Evolutionary conservation across 1,140 invertebrate genomes (phyloP), one percentile per base, ranked within the genome.

Genomic region (Bombus confusus): DNA sequence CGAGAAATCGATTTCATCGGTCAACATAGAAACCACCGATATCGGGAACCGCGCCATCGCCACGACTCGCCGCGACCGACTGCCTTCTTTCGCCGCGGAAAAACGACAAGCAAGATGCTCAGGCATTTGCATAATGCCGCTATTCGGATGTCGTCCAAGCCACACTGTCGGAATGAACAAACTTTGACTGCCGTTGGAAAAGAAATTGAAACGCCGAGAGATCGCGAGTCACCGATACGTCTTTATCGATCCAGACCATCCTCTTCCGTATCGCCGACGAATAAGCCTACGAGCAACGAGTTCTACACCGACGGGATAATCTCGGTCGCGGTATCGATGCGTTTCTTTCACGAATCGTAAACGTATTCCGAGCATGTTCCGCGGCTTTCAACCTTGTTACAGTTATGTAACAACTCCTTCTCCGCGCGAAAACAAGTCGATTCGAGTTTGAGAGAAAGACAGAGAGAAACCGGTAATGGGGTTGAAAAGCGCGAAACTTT

Each of bases 361-460:
- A 64, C 79, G 87, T 90, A 90, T 90, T 83, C 88, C 88, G 28
- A 13, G n/a, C 88, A 81, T 86, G 88, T 82, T 82, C 78, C 72
- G 68, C 57, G 85, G 87, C 86, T 90, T 90, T 86, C 84, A 88
- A 88, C 76, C 84, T 88, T 83, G 87, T 88, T 90, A 90, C 66
- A 82, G 87, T 90, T 88, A 80, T 89, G 87, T 78, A 90, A 90
- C 88, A 83, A 34, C 68, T 31, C 57, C 57, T 31, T 37, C 68
- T 25, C 72, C 37, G n/a, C 80, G 34, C 57, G 66, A 68, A 68
- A 47, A 80, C 72, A 52, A 88, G 64, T 78, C 64, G 74, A 59
- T 37, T 69, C 47, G 37, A 34, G 74, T 28, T 41, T n/a, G 47
- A 41, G 71, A 73, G 68, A 59, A n/a, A 18, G 37, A 77, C 13